phyloP scores from a whole-genome alignment of 2,113 vertebrate genomes.

The Burhinus bistriatus region DNA sequence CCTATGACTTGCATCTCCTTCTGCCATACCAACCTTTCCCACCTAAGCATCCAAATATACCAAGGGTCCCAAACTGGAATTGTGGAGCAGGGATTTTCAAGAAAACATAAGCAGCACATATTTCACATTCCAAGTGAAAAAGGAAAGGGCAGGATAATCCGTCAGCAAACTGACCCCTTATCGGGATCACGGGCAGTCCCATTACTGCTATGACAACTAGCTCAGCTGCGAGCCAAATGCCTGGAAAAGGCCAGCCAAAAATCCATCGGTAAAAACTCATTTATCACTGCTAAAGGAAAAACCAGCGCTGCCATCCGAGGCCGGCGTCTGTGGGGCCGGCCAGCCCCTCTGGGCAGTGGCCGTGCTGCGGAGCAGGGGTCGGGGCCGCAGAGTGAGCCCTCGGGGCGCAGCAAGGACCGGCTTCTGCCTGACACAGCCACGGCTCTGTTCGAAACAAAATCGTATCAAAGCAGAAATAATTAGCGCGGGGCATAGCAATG shows the following conservation, averaged over 20 bases:
- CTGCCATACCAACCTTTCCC: not conserved
- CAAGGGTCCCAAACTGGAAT: not conserved
- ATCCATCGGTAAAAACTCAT: not conserved
- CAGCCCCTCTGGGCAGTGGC: not conserved
- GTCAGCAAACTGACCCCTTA: not conserved
- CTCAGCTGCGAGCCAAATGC: not conserved
- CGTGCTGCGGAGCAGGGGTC: not conserved
- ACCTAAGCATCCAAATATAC: not conserved
- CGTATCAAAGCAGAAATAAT: not conserved
- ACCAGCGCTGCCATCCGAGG: rapidly evolving
- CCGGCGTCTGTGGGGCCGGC: not conserved
- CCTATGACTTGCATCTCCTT: not conserved
- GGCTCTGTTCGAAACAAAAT: too few relatives aligned
- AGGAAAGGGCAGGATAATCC: conserved; percentile 24
- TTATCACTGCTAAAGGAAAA: not conserved
- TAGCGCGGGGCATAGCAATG: rapidly evolving
- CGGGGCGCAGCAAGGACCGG: rapidly evolving
- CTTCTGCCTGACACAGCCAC: not conserved
- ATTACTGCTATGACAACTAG: conserved; percentile 23
- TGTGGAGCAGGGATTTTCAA: not conserved
- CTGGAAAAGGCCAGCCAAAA: conserved; percentile 39
- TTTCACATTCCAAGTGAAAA: not conserved
- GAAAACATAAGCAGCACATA: not conserved
- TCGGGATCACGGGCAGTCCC: not conserved
- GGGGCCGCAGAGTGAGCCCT: not conserved